Conservation (phyloP, 2,888 invertebrate genomes). For the Pristionchus japonicus region DNA sequence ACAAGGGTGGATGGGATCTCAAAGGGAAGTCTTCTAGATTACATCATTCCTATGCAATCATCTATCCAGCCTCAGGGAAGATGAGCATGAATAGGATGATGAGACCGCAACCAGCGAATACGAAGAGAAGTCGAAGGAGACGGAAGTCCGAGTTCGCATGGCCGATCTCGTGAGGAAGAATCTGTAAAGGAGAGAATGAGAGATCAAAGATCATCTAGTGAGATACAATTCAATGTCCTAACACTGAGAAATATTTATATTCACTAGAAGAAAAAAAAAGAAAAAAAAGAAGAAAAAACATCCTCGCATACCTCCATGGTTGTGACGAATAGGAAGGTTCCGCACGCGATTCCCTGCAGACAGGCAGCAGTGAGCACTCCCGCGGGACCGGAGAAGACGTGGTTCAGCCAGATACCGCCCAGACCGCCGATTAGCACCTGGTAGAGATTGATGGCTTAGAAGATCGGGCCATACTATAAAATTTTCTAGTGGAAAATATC, state of each 20-base stretch:
- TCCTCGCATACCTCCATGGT: constrained; percentile 88
- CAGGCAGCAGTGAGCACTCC: constrained; percentile 65
- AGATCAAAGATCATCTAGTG: neutral
- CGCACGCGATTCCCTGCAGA: constrained; percentile 86
- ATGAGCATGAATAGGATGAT: constrained; percentile 66
- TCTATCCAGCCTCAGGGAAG: constrained; percentile 62
- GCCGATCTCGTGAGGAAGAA: constrained; percentile 83
- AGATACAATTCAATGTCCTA: neutral
- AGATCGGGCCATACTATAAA: too few species aligned
- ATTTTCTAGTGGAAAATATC: too few species aligned
- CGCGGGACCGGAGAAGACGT: constrained; percentile 74
- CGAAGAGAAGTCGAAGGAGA: constrained; percentile 64
- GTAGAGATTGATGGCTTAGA: too few species aligned
- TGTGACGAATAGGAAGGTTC: constrained; percentile 94
- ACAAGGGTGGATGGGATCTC: neutral
- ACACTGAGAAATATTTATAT: too few species aligned
- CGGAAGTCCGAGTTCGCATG: constrained; percentile 52
- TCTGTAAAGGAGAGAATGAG: constrained; percentile 75
- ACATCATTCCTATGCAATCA: neutral
- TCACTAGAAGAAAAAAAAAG: too few species aligned
- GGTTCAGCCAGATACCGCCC: constrained; percentile 79
- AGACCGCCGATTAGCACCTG: constrained; percentile 81
- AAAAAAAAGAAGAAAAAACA: too few species aligned
- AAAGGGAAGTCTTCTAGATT: neutral
- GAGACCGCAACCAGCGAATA: constrained; percentile 67